These are phyloP conservation scores for Halichoeres trimaculatus DNA, from an alignment of 2,113 vertebrate species.

Conservation along the genomic window DNA sequence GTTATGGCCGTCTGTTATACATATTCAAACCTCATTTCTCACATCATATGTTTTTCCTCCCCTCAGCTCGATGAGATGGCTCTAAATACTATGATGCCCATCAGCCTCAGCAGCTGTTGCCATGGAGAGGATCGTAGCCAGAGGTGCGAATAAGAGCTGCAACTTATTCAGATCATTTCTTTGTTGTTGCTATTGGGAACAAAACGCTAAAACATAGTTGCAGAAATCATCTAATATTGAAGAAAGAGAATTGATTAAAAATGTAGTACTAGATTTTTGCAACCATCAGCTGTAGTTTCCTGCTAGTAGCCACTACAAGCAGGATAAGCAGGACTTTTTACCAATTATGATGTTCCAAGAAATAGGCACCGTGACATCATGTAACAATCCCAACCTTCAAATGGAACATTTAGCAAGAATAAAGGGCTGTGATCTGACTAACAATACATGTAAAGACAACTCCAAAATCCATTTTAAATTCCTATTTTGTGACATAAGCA, in stretches of 20 bases:
- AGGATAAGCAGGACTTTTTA: no score
- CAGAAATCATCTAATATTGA: not conserved
- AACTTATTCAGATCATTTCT: not conserved
- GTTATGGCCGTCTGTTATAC: not conserved
- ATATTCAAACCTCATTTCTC: not conserved
- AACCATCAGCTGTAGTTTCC: not conserved
- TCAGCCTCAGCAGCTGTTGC: slow-evolving; percentile 10
- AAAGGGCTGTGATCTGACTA: not conserved
- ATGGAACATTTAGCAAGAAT: not conserved
- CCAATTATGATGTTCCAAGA: no score
- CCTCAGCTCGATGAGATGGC: not conserved
- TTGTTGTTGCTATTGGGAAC: slow-evolving; percentile 1
- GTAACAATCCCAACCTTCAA: no score
- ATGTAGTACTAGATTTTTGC: not conserved
- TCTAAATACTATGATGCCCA: not conserved
- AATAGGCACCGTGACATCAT: no score
- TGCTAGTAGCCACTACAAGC: not conserved
- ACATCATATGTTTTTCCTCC: not conserved
- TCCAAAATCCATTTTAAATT: no score
- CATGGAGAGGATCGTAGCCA: slow-evolving; percentile 3
- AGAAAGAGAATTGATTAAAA: not conserved
- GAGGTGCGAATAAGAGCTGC: not conserved
- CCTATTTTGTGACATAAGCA: no score
- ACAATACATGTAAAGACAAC: not conserved
- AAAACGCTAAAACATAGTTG: not conserved